Conservation (phyloP, 2,888 invertebrate species). For the Drosophila anceps region DNA sequence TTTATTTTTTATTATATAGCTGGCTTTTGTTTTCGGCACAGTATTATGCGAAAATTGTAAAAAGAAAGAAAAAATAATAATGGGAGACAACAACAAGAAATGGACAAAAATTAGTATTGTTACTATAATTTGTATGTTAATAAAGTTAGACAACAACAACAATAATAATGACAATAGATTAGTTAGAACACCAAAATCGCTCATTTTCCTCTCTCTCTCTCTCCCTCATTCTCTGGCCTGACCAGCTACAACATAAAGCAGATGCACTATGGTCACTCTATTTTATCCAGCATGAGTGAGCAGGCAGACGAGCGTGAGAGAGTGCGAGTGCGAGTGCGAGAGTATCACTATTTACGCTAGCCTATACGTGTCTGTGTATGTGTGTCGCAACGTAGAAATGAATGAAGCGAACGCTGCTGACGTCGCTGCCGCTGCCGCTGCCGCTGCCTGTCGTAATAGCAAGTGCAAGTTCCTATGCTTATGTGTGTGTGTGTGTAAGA, state of each 20-base stretch:
- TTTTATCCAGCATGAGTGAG: conserved; percentile 56
- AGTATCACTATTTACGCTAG: conserved; percentile 53
- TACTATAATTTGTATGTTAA: conserved; percentile 59
- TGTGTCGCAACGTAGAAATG: conserved; percentile 64
- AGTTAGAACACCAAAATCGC: conserved; percentile 38
- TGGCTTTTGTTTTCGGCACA: conserved; percentile 54
- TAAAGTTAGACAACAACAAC: conserved; percentile 33
- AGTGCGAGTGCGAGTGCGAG: conserved; percentile 40
- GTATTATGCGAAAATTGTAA: conserved; percentile 59
- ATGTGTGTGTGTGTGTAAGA: conserved; percentile 33
- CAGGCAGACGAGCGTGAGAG: conserved; percentile 36
- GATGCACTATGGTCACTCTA: conserved; percentile 63
- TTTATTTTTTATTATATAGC: conserved; percentile 25
- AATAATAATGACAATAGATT: conserved; percentile 35
- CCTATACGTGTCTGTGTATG: conserved; percentile 20
- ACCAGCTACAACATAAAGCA: conserved; percentile 69
- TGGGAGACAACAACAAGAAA: conserved; percentile 44
- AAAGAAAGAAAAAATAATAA: conserved; percentile 43
- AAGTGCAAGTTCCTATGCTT: conserved; percentile 52
- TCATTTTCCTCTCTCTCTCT: not conserved
- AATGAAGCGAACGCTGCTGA: conserved; percentile 57
- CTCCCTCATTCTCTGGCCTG: conserved; percentile 43
- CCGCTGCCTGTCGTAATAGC: conserved; percentile 60
- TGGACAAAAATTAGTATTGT: conserved; percentile 60
- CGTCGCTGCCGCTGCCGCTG: conserved; percentile 25